A percentile compares a stretch with the other conserved stretches of the same genome.
Conservation (phyloP, 2,888 invertebrate species). For the Lomographa bimaculata region DNA sequence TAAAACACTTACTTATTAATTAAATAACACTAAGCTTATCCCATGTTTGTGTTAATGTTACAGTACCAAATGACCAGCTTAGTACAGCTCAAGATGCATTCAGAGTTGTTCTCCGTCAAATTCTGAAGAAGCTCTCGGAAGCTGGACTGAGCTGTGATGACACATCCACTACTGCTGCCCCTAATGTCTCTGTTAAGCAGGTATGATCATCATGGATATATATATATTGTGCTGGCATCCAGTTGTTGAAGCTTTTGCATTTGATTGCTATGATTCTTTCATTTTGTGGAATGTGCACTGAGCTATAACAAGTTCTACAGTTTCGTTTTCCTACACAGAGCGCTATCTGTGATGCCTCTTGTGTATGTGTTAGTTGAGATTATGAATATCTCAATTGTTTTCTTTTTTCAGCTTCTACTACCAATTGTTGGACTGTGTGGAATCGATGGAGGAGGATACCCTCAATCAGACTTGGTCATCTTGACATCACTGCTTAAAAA, state of each 20-base stretch:
- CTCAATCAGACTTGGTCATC: conserved; percentile 89
- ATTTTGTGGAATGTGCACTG: too few species aligned
- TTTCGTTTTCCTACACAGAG: too few species aligned
- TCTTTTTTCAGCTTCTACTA: conserved; percentile 85
- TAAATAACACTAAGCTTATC: background rate
- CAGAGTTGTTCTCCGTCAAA: conserved; percentile 70
- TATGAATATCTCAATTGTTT: too few species aligned
- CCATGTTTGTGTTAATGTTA: conserved; percentile 39
- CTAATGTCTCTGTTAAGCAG: conserved; percentile 77
- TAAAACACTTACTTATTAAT: too few species aligned
- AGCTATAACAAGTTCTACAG: too few species aligned
- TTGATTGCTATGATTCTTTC: too few species aligned
- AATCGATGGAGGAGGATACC: conserved; percentile 86
- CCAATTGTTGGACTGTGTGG: conserved; percentile 89
- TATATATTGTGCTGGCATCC: too few species aligned
- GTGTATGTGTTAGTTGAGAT: too few species aligned
- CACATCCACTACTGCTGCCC: conserved; percentile 64
- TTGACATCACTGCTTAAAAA: conserved; percentile 91
- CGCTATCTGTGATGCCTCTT: too few species aligned
- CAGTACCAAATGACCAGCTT: conserved; percentile 89
- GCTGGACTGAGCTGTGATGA: conserved; percentile 71
- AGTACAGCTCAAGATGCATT: conserved; percentile 85
- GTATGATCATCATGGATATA: too few species aligned
- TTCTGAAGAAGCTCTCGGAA: conserved; percentile 76
- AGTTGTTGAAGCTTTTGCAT: too few species aligned